Evolutionary conservation across 2,888 invertebrate species (phyloP), one percentile per base, ranked within the genome.

Genomic region (Ennomos fuscantarius): DNA sequence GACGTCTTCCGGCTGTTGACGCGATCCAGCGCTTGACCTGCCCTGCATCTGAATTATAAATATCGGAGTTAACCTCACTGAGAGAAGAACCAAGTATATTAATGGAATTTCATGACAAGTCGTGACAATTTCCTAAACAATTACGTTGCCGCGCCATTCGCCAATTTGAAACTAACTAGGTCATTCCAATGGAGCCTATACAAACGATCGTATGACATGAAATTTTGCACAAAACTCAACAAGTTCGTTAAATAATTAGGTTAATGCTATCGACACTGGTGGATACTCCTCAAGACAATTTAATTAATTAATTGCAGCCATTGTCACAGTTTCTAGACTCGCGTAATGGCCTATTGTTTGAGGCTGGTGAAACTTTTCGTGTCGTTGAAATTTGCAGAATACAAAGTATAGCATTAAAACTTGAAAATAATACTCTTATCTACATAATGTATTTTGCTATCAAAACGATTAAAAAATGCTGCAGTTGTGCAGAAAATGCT

Each of bases 271-370:
- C 12, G 58, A 56, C 53, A 57, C 45, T 37, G 41, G 40, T 39
- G 42, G 12, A 9, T 48, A 62, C 58, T 74, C 74, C 75, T 62
- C 66, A 74, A 68, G 68, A 54, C 56, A 69, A 45, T 65, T 72
- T 66, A 59, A 68, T 57, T 66, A 65, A 66, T 64, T 71, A 66
- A 76, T 73, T 63, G 56, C 53, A 53, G 33, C 10, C 55, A 54
- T 60, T 69, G 69, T 66, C 66, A 64, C 57, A 66, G 69, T 69
- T 70, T 72, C 66, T 62, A 55, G 15, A 32, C 34, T 34, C 42
- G 49, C 51, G 32, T 68, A 70, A 69, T 68, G 12, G 56, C 48
- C 67, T 43, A 74, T 74, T 76, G 77, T 74, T 62, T 54, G 9
- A 49, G 6, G 36, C 60, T 70, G 62, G 59, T 63, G 72, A 69